phyloP scores from a whole-genome alignment of 2,113 vertebrate genomes.

The Chloropsis hardwickii region DNA sequence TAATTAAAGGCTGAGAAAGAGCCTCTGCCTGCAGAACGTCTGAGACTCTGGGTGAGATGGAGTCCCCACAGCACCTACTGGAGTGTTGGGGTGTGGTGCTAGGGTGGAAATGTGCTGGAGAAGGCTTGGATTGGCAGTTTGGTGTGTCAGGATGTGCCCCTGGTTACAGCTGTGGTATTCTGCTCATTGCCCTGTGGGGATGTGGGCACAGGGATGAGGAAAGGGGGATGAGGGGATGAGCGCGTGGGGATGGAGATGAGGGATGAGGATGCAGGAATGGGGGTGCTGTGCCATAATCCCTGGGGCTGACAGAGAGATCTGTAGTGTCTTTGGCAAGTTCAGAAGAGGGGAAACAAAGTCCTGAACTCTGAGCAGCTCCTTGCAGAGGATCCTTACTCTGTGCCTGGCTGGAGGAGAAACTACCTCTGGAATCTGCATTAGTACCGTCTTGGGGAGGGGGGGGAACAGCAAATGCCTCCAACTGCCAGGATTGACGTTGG shows the following conservation, averaged over 20 bases:
- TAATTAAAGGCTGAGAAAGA: not conserved
- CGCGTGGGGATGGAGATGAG: no score
- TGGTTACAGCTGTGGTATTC: not conserved
- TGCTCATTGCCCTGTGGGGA: not conserved
- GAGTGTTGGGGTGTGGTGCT: fast-evolving
- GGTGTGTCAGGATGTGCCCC: fast-evolving
- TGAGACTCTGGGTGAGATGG: fast-evolving
- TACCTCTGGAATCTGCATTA: not conserved
- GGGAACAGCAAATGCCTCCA: not conserved
- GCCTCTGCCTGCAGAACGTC: not conserved
- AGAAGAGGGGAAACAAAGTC: not conserved
- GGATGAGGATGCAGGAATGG: no score
- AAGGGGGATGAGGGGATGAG: not conserved
- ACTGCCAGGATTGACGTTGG: not conserved
- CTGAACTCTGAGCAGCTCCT: not conserved
- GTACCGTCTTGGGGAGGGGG: not conserved
- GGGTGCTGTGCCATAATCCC: not conserved
- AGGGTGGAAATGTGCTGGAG: not conserved
- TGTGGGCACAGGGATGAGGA: not conserved
- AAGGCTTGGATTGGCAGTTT: not conserved
- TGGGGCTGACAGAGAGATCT: not conserved
- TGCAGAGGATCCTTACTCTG: not conserved
- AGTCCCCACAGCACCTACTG: not conserved
- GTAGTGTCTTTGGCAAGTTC: not conserved
- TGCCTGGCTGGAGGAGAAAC: not conserved